Conservation (phyloP, 2,888 invertebrate genomes). For the Phrixothrix hirtus region DNA sequence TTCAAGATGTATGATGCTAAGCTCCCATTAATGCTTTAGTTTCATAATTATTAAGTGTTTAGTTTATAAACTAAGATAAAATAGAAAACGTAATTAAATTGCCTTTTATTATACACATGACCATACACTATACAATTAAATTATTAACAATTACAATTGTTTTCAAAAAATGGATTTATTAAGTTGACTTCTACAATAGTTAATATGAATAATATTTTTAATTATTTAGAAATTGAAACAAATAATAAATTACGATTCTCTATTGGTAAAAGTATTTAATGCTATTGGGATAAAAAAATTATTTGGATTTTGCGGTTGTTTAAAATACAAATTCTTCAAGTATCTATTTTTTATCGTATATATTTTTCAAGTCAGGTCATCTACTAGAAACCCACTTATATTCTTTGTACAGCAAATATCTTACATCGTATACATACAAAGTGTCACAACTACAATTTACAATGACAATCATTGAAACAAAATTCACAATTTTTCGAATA, state of each 20-base stretch:
- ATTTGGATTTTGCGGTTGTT: slow-evolving; percentile 10
- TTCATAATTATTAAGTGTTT: too few species aligned
- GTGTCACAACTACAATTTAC: slow-evolving; percentile 28
- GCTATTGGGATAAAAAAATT: slow-evolving; percentile 22
- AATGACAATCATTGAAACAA: slow-evolving; percentile 1
- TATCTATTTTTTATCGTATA: slow-evolving; percentile 19
- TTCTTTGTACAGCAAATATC: slow-evolving; percentile 52
- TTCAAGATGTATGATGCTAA: too few species aligned
- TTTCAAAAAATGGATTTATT: slow-evolving; percentile 1
- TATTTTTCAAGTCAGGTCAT: slow-evolving; percentile 21
- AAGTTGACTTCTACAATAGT: neutral
- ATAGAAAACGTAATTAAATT: too few species aligned
- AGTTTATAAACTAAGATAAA: too few species aligned
- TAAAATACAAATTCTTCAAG: slow-evolving; percentile 27
- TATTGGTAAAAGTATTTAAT: slow-evolving; percentile 9
- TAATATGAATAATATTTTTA: slow-evolving; percentile 2
- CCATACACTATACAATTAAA: slow-evolving; percentile 47
- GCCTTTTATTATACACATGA: too few species aligned
- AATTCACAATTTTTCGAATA: too few species aligned
- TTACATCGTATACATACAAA: slow-evolving; percentile 48
- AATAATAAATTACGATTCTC: slow-evolving; percentile 11
- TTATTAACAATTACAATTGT: slow-evolving; percentile 18
- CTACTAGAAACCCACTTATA: slow-evolving; percentile 27
- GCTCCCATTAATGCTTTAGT: too few species aligned
- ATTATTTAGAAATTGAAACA: slow-evolving; percentile 11